A percentile compares a stretch with the other conserved stretches of the same genome.
Conservation (phyloP, 2,113 vertebrate species). For the Hystrix brachyura region DNA sequence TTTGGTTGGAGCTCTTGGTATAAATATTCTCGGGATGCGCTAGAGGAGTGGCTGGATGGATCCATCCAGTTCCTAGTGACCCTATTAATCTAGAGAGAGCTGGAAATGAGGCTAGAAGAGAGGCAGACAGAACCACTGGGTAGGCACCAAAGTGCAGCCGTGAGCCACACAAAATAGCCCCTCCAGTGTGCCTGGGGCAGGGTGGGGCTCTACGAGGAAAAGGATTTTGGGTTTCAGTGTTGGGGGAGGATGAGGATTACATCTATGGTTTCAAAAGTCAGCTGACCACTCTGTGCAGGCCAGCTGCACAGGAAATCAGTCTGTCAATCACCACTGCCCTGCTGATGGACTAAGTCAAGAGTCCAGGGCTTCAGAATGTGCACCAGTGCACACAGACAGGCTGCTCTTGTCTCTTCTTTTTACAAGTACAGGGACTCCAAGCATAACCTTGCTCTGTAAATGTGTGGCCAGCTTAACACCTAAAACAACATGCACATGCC, state of each 20-base stretch:
- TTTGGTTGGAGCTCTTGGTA: background rate
- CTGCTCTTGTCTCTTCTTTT: background rate
- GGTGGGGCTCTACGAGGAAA: background rate
- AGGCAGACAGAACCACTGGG: background rate
- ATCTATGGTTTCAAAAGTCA: background rate
- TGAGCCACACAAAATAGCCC: background rate
- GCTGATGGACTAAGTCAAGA: too few species aligned
- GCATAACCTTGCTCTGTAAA: background rate
- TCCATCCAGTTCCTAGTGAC: background rate
- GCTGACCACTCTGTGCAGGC: background rate
- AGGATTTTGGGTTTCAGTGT: background rate
- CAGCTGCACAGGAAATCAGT: background rate
- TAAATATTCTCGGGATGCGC: background rate
- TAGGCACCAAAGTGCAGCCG: background rate
- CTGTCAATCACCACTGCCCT: background rate
- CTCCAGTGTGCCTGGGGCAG: too few species aligned
- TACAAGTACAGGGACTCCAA: background rate
- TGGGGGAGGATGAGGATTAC: background rate
- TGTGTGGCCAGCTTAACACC: background rate
- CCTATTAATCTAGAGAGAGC: background rate
- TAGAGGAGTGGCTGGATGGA: background rate
- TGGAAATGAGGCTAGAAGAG: background rate
- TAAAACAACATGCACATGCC: background rate
- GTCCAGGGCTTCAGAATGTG: fast-evolving
- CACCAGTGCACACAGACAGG: fast-evolving